Evolutionary conservation across 2,113 vertebrate genomes (phyloP), one percentile per base, ranked within the genome.

Genomic region (Lethenteron camtschaticum): DNA sequence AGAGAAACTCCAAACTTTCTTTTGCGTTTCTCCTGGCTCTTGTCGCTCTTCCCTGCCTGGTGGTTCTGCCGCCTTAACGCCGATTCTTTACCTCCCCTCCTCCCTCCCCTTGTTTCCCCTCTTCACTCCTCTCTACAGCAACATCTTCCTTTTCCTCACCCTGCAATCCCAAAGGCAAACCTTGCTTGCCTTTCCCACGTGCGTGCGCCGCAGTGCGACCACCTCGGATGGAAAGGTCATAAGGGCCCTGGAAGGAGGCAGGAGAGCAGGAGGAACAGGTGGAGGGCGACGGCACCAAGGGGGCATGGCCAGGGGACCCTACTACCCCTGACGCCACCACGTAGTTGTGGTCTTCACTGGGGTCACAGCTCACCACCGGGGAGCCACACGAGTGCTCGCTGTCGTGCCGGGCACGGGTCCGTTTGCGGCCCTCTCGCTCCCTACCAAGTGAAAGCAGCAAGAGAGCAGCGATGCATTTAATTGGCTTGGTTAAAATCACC

Each of bases 271-370:
- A 85, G n/a, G 80, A 75, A 78, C 81, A 83, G 71, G 83, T 76
- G 70, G 86, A 84, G 24, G 63, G 24, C n/a, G n/a, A n/a, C 24
- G 63, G 24, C 63, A 66, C 63, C n/a, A 66, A 24, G 24, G 63
- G 24, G 9, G n/a, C n/a, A 11, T 16, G 24, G 63, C 63, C 63
- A 66, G n/a, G 2, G 24, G 63, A 9, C 24, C 24, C n/a, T 3
- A 66, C 60, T 8, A 16, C 63, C 63, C 24, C n/a, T 79, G 87
- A 88, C 79, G 87, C 88, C 74, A 86, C 91, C 81, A 89, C 92
- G 78, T 95, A 94, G 71, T 86, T 96, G 83, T 92, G 89, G 73
- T 96, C 92, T 73, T 94, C 89, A 81, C 92, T 87, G 59, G 87
- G 87, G 80, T 94, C 89, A 57, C 88, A 87, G 3, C 87, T 85